Base-by-base conservation (phyloP, 2,797 vertebrate genomes). In the Apogon hyalosoma region DNA sequence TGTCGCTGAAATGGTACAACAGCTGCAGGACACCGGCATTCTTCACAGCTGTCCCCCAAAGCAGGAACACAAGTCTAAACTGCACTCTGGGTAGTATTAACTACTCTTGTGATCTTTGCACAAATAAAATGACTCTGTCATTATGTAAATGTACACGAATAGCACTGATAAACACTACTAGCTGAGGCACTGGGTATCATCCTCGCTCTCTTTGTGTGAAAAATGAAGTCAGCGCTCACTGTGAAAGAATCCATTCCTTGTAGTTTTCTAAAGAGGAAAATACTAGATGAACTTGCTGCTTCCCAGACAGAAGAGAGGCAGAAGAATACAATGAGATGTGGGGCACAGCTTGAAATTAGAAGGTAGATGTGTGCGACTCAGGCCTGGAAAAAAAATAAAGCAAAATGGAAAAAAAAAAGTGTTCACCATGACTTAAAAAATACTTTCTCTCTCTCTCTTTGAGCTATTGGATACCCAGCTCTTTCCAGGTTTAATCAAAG, bases 211-310 rank as follows among this genome's bases (percentile, higher is more conserved):
- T 58, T 47, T 16, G n/a, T 68, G 42, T 62, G 56, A 79, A 68
- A 74, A 85, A 78, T 61, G 16, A 82, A 84, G 71, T 65, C 64
- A 36, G 58, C 28, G 14, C 41, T 79, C 28, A 7, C 24, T 47
- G 55, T 80, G 77, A 83, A 78, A 81, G 70, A 85, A 82, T 77
- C 57, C 19, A 77, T 85, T 81, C 66, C 15, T 18, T 66, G 56
- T 68, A 33, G 48, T 60, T 79, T 73, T 73, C 63, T 49, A 58
- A 63, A 72, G 54, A 59, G 65, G 60, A 58, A 73, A 75, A 75
- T 69, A 70, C 31, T 8, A 36, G 41, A 82, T 63, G 55, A 65
- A 73, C 41, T 47, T 45, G 16, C 16, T 63, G 42, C 51, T 55
- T 73, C 16, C 11, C 55, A 73, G 72, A 70, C 70, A 65, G 42